Conservation (phyloP, 2,797 vertebrate species). For the Diglossa cyanea region DNA sequence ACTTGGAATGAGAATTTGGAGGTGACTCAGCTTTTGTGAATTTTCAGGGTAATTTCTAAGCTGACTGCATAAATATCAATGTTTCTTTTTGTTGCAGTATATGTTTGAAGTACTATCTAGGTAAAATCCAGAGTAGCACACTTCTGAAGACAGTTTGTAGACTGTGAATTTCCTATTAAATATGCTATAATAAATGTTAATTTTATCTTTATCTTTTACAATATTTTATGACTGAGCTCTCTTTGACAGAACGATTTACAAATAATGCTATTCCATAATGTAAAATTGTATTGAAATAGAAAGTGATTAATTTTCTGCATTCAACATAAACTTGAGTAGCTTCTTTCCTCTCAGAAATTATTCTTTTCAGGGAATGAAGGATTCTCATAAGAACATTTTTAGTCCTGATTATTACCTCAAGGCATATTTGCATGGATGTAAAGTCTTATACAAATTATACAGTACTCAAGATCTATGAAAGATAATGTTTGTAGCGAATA, state of each 20-base stretch:
- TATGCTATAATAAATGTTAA: background rate
- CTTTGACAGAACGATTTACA: background rate
- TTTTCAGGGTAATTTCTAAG: background rate
- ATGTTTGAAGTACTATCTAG: background rate
- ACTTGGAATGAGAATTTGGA: background rate
- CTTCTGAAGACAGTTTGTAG: background rate
- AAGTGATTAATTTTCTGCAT: background rate
- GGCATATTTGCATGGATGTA: background rate
- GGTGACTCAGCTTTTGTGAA: background rate
- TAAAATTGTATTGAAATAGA: background rate
- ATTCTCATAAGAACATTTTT: background rate
- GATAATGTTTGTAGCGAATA: background rate
- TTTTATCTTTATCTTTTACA: background rate
- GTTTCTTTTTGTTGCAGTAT: background rate
- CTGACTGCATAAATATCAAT: background rate
- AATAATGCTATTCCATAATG: background rate
- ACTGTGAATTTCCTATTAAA: background rate
- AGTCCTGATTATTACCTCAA: background rate
- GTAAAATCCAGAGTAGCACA: background rate
- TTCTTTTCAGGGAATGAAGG: background rate
- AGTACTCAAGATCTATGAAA: background rate
- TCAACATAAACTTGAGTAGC: background rate
- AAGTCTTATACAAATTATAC: background rate
- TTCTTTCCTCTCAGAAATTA: background rate
- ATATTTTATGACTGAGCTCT: background rate